phyloP scores from a whole-genome alignment of 2,797 vertebrate genomes.

The Pangasius macronema region DNA sequence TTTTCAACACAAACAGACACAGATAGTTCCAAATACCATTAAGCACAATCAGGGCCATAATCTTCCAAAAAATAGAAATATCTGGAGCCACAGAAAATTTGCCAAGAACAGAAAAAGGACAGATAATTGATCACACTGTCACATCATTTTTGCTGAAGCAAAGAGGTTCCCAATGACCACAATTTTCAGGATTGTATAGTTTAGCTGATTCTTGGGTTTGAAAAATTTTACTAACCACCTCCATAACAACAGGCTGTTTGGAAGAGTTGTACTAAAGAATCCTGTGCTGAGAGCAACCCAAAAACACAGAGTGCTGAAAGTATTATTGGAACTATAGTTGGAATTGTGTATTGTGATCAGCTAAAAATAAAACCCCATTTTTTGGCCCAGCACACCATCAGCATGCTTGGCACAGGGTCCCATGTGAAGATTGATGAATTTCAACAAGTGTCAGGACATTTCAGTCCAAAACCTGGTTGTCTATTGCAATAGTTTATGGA shows the following conservation, averaged over 20 bases:
- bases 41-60: background rate
- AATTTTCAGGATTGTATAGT: background rate
- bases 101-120: background rate
- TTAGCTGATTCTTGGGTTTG: background rate
- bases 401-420: background rate
- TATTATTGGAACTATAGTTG: background rate
- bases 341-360: slow-evolving; percentile 5
- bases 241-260: background rate
- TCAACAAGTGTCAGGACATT: background rate
- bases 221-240: background rate
- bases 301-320: background rate
- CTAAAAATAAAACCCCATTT: background rate
- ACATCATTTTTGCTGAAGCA: background rate
- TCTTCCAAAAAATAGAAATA: background rate
- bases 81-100: background rate
- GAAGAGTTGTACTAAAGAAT: background rate
- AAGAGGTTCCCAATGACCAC: background rate
- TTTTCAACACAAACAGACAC: background rate
- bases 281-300: background rate
- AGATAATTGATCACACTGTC: background rate
- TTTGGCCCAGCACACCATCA: background rate
- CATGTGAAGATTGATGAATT: background rate
- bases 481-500: background rate
- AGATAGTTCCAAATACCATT: background rate
- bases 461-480: background rate